These are phyloP conservation scores for Melanaphis sacchari DNA, from an alignment of 1,140 invertebrate species.

Conservation along the genomic window DNA sequence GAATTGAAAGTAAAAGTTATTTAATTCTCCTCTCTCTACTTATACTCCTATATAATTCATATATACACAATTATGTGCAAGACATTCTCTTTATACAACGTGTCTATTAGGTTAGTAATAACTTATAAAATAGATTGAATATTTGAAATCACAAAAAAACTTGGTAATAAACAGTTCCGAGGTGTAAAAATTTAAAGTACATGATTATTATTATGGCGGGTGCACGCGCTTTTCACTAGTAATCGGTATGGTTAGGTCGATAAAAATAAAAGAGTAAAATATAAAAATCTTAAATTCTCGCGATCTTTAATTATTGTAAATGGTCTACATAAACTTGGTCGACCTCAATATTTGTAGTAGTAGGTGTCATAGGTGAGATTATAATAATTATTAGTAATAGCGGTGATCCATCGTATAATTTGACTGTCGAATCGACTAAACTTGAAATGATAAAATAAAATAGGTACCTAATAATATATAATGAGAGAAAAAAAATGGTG, in stretches of 20 bases:
- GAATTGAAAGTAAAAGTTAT: conserved; percentile 19
- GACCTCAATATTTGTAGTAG: background rate
- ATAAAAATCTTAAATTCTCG: background rate
- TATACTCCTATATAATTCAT: background rate
- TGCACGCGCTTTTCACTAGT: background rate
- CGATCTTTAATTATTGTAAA: no score
- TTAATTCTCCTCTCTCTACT: background rate
- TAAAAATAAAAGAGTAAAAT: no score
- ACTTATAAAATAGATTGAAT: background rate
- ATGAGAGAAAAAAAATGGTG: background rate
- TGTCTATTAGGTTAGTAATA: background rate
- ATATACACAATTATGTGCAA: background rate
- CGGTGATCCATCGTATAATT: background rate
- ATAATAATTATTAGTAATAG: background rate
- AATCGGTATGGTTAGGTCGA: background rate
- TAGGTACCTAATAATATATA: background rate
- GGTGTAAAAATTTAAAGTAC: background rate
- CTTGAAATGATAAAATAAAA: background rate
- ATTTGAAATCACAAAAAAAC: background rate
- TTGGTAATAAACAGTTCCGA: background rate
- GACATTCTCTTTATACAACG: background rate
- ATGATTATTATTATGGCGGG: background rate
- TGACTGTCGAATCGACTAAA: background rate
- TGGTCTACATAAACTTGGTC: background rate
- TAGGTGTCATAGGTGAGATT: background rate